Conservation (phyloP, 2,888 invertebrate species). For the Monopis laevigella region DNA sequence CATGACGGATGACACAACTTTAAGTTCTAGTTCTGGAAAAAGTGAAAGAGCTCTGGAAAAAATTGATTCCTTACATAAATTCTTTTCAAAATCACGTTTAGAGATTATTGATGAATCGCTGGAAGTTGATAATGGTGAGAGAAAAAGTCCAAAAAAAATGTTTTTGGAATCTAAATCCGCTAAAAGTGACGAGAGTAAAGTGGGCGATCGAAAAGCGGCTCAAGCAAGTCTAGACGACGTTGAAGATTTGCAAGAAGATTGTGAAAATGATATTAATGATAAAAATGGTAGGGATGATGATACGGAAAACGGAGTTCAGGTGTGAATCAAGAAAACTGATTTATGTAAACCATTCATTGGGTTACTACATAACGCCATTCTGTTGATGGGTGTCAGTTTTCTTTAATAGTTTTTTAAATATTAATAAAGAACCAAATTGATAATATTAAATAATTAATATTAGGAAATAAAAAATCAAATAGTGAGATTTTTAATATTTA, state of each 20-base stretch:
- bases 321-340: not conserved
- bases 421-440: not conserved
- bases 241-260: conserved; percentile 49
- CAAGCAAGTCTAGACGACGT: conserved; percentile 57
- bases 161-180: conserved; percentile 12
- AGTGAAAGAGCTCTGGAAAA: conserved; percentile 49
- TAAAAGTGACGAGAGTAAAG: conserved; percentile 15
- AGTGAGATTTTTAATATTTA: conserved; percentile 2
- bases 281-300: not conserved
- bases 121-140: conserved; percentile 44
- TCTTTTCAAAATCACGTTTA: conserved; percentile 52
- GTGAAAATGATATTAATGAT: conserved; percentile 1
- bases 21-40: conserved; percentile 36
- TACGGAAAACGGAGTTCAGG: not conserved
- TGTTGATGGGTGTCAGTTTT: too few relatives aligned
- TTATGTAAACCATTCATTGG: not conserved
- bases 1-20: conserved; percentile 50
- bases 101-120: conserved; percentile 56
- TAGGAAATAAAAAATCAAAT: not conserved
- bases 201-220: conserved; percentile 29
- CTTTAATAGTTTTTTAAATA: too few relatives aligned
- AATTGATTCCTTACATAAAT: conserved; percentile 49
- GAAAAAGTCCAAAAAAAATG: conserved; percentile 25
- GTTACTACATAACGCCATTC: too few relatives aligned
- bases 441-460: not conserved